Percentiles rank a stretch among this genome's conserved stretches.
Evolutionary conservation across 2,113 vertebrate species (phyloP).

Genomic region (Machaerirhynchus nigripectus): DNA sequence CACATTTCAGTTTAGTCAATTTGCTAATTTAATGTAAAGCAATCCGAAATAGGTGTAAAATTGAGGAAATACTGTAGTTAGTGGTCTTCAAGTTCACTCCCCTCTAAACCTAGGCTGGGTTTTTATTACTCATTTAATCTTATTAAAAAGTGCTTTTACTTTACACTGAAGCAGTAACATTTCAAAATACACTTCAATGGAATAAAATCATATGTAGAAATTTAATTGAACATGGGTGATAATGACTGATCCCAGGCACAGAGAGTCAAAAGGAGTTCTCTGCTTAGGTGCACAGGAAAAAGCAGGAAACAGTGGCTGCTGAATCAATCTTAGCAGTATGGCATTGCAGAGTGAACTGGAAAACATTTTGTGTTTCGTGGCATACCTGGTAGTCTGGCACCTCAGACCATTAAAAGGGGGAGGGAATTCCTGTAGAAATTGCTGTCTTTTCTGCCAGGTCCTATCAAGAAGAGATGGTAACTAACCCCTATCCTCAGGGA

Average conservation of each 20-base stretch:
- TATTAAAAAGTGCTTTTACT: not conserved
- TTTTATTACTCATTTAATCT: not conserved
- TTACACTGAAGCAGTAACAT: not conserved
- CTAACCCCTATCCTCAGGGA: not conserved
- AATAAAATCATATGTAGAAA: not conserved
- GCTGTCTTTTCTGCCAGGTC: not conserved
- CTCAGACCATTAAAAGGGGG: not conserved
- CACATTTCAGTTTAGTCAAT: not conserved
- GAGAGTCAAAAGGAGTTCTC: not conserved
- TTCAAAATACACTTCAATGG: not conserved
- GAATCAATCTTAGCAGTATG: not conserved
- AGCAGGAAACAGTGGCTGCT: not conserved
- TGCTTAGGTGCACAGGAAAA: not conserved
- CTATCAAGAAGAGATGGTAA: not conserved
- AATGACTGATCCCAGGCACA: not conserved
- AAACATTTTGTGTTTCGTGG: not conserved
- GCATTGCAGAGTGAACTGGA: not conserved
- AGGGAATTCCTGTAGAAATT: not conserved
- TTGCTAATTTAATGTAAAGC: not conserved
- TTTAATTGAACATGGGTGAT: not conserved
- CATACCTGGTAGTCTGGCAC: not conserved
- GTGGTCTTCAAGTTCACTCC: not conserved
- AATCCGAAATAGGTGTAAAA: slow-evolving; percentile 1
- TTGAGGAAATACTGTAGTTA: not conserved
- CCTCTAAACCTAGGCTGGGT: not conserved